phyloP scores from a whole-genome alignment of 2,888 invertebrate genomes.

The Chromoteleia sp. region DNA sequence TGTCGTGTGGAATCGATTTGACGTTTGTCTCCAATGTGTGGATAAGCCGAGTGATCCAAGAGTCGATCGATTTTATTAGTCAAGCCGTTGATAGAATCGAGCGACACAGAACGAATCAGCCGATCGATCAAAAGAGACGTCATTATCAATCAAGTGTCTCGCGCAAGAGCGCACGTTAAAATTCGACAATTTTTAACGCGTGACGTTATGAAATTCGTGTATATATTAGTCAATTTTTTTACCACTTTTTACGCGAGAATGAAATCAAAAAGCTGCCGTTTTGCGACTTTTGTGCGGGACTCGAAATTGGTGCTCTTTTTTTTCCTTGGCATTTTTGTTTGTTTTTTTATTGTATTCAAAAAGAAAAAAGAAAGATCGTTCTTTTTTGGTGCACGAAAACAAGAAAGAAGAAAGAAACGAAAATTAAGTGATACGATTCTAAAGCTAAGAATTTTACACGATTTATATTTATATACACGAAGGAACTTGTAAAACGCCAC shows the following conservation, averaged over 20 bases:
- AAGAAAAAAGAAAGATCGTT: no score
- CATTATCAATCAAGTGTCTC: neutral
- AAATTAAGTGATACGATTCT: neutral
- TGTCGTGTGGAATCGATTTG: no score
- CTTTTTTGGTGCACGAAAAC: neutral
- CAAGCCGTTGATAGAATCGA: no score
- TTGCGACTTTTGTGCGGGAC: conserved; percentile 4
- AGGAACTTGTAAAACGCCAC: conserved; percentile 64
- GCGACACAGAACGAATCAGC: no score
- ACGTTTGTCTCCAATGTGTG: no score
- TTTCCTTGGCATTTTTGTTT: no score
- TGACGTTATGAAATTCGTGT: conserved; percentile 28
- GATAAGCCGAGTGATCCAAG: no score
- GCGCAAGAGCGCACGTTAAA: no score
- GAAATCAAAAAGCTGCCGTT: conserved; percentile 28
- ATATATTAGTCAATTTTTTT: conserved; percentile 50
- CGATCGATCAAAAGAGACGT: no score
- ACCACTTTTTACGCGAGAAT: conserved; percentile 41
- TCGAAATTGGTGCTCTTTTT: conserved; percentile 32
- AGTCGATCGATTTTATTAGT: no score
- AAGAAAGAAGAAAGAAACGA: neutral
- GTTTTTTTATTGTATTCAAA: no score
- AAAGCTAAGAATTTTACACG: neutral
- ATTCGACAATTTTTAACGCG: no score
- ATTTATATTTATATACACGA: conserved; percentile 10